A percentile compares a stretch with the other conserved stretches of the same genome.
These are phyloP conservation scores for Eupithecia insigniata DNA, from an alignment of 2,888 invertebrate genomes.

Conservation along the genomic window DNA sequence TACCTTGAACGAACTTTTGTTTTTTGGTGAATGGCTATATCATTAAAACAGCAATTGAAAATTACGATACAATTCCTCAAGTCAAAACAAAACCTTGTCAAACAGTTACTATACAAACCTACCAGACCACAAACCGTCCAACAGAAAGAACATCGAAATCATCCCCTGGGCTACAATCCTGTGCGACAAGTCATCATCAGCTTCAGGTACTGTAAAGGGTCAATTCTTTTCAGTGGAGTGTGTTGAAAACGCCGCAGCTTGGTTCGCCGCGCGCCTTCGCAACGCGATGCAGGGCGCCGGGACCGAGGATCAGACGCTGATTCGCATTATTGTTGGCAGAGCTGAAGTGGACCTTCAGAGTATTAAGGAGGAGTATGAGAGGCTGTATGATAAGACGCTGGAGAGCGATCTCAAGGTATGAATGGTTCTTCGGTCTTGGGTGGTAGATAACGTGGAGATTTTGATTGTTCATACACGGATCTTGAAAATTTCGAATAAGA, in stretches of 20 bases:
- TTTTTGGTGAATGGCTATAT: background rate
- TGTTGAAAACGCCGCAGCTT: constrained; percentile 87
- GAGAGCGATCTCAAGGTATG: constrained; percentile 86
- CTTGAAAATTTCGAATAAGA: too few species aligned
- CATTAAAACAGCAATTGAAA: background rate
- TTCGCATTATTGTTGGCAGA: constrained; percentile 87
- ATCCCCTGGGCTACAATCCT: background rate
- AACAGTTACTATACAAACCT: background rate
- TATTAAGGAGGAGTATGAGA: constrained; percentile 88
- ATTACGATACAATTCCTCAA: background rate
- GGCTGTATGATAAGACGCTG: constrained; percentile 87
- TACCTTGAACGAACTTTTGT: background rate
- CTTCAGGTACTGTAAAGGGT: constrained; percentile 7
- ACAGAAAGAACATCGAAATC: background rate
- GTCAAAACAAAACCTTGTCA: background rate
- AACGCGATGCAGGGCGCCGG: constrained; percentile 88
- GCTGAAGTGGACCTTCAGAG: constrained; percentile 88
- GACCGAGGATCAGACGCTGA: constrained; percentile 87
- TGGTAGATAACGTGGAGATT: background rate
- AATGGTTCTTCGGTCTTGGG: background rate
- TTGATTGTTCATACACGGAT: background rate
- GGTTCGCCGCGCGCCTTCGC: constrained; percentile 88
- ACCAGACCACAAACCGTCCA: background rate
- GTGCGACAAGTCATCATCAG: background rate
- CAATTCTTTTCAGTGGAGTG: constrained; percentile 86